Evolutionary conservation across 2,888 invertebrate species (phyloP).

Genomic region (Nomada flava): DNA sequence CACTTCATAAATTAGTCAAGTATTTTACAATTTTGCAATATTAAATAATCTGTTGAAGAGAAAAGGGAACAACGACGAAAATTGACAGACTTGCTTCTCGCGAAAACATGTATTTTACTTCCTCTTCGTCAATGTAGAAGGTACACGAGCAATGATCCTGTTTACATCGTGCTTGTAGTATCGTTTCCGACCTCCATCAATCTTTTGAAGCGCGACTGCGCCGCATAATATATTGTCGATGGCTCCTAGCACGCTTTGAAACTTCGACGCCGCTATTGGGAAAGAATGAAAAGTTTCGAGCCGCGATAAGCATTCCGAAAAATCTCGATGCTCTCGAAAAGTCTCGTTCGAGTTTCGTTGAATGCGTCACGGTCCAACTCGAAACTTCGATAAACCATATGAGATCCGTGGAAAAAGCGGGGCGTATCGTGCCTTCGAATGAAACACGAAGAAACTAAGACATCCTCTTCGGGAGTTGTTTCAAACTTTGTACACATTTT

Average conservation of each 20-base stretch:
- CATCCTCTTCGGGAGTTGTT: background rate
- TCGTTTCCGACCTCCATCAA: conserved; percentile 45
- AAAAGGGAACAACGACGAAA: background rate
- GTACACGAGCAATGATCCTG: conserved; percentile 37
- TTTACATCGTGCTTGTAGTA: conserved; percentile 27
- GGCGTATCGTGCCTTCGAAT: background rate
- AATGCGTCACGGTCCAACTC: conserved; percentile 65
- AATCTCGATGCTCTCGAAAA: conserved; percentile 35
- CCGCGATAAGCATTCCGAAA: conserved; percentile 50
- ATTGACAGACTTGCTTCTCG: background rate
- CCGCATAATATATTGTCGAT: conserved; percentile 41
- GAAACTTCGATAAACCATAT: conserved; percentile 57
- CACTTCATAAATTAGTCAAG: background rate
- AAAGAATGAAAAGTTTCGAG: conserved; percentile 53
- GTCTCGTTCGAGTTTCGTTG: conserved; percentile 47
- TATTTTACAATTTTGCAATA: no score
- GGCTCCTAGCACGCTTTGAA: conserved; percentile 48
- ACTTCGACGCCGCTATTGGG: conserved; percentile 38
- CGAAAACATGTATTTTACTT: background rate
- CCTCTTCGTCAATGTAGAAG: conserved; percentile 13
- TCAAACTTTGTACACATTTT: background rate
- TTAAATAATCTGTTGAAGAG: no score
- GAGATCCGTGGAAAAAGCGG: conserved; percentile 32
- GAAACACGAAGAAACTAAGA: conserved; percentile 19
- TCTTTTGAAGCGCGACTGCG: conserved; percentile 45